Percentiles rank a stretch among this genome's conserved stretches.
Conservation (phyloP, 2,797 vertebrate genomes). For the Galago senegalensis region DNA sequence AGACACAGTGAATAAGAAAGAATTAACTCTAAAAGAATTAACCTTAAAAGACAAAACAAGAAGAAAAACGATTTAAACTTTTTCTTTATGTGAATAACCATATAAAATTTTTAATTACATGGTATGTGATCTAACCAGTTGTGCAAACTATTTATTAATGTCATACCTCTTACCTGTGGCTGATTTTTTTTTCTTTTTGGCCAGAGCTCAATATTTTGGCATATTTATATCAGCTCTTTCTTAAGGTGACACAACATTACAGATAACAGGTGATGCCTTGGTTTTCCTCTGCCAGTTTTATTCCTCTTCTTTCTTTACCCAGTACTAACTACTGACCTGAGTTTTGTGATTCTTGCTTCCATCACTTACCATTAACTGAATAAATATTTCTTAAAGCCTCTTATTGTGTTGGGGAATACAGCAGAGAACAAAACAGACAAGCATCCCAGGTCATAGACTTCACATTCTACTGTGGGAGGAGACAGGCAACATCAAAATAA, state of each 20-base stretch:
- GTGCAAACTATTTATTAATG: not conserved
- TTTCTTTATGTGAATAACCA: fast-evolving
- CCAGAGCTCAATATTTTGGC: not conserved
- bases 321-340: not conserved
- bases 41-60: not conserved
- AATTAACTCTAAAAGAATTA: conserved; percentile 16
- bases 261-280: not conserved
- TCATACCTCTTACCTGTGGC: not conserved
- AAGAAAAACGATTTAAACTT: not conserved
- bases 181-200: not conserved
- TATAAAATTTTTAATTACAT: conserved; percentile 20
- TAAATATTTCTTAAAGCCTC: conserved; percentile 24
- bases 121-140: conserved; percentile 31
- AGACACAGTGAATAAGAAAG: not conserved
- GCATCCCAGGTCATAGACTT: not conserved
- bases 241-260: not conserved
- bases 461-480: not conserved
- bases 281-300: not conserved
- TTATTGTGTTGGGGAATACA: not conserved
- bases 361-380: not conserved
- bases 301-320: not conserved
- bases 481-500: not conserved
- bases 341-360: not conserved
- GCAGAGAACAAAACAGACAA: not conserved
- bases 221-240: not conserved